Evolutionary conservation across 35 echinoderm and acorn worm genomes (phyloP), one percentile per base, ranked within the genome.

Genomic region (Holothuria glaberrima): DNA sequence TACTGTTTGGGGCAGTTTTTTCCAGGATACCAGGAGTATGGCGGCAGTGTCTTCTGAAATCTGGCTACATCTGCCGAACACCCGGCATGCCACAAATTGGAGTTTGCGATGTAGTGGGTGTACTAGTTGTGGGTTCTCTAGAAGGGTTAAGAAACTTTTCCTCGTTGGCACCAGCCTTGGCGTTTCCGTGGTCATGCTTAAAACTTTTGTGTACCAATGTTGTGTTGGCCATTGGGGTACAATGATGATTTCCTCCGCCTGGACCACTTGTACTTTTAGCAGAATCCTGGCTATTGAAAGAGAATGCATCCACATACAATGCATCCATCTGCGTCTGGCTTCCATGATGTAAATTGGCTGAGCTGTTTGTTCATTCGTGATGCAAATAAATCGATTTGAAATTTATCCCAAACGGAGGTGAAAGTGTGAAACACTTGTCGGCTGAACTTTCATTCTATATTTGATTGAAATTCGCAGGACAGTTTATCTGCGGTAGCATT

Each of bases 341-440:
- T 83, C 95, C 95, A 94, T 48, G 95, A 91, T 20, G 86, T 78
- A 89, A 91, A 97, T 73, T 48, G 19, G 13, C 38, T 54, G 16
- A 97, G 6, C 77, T 91, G 91, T 36, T 59, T 31, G 12, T 93
- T 94, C 22, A 97, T 63, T 28, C 92, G 5, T 7, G 94, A 93
- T 30, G 94, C 94, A 89, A 97, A 97, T 36, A 97, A 64, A 76
- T 97, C 94, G 50, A 97, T 94, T 50, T 91, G 77, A 12, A 90
- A 86, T 14, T 0, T 48, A 27, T 89, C 94, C 89, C 89, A 97
- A 22, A 31, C 5, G 2, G 19, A 13, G 25, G 71, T 41, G 68
- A 91, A 72, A 4, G 66, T 30, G 10, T 69, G 63, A 85, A 97
- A 93, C 0, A 88, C 58, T 19, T 97, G 7, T 54, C 17, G 71